Conservation (phyloP, 2,888 invertebrate species). For the Frankliniella fusca region DNA sequence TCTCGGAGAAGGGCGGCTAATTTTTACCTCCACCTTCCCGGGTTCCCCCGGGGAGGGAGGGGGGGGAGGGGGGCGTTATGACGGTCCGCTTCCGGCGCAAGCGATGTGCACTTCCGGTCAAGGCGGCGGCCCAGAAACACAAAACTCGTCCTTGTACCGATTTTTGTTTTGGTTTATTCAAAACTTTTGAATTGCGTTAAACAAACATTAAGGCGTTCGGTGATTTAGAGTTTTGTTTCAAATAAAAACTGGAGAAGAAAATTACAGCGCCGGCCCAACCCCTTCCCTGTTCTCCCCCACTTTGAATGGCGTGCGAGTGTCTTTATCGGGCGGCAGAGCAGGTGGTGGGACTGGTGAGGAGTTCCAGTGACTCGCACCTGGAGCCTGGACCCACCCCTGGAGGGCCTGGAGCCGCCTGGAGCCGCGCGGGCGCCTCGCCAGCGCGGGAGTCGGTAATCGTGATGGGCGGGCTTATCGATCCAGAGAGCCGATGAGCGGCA, state of each 20-base stretch:
- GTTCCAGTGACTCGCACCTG: not conserved
- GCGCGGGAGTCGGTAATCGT: not conserved
- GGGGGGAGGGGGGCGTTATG: not conserved
- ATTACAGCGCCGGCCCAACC: not conserved
- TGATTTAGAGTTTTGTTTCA: not conserved
- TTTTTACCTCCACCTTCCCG: not conserved
- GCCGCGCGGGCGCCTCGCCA: not conserved
- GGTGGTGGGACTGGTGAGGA: too few species aligned
- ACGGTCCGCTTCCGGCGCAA: not conserved
- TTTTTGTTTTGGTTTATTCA: too few species aligned
- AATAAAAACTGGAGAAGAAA: not conserved
- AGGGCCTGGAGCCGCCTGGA: not conserved
- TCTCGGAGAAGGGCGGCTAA: not conserved
- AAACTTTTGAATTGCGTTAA: not conserved
- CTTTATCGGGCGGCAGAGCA: too few species aligned
- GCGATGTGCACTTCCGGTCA: constrained; percentile 5
- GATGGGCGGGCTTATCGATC: not conserved
- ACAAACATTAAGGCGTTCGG: not conserved
- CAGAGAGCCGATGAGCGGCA: not conserved
- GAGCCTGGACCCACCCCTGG: not conserved
- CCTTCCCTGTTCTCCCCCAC: not conserved
- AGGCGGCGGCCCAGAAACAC: not conserved
- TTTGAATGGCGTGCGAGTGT: too few species aligned
- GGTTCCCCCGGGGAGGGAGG: not conserved
- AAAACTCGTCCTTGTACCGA: not conserved